A percentile compares a stretch with the other conserved stretches of the same genome.
These are phyloP conservation scores for Yponomeuta malinellus DNA, from an alignment of 2,888 invertebrate genomes.

Conservation along the genomic window DNA sequence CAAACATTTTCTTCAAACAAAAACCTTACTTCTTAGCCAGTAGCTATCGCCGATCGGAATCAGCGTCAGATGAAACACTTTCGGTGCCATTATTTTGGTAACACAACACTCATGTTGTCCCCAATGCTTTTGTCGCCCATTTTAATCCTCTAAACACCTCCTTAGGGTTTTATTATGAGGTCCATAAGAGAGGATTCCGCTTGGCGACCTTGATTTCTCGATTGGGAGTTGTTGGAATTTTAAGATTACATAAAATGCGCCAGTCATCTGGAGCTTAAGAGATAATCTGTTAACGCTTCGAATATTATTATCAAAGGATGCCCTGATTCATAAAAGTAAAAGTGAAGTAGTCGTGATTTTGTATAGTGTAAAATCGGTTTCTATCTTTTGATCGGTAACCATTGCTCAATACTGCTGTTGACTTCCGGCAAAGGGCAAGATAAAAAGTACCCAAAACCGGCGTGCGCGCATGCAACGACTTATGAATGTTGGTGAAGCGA, in stretches of 20 bases:
- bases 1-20: too few species aligned
- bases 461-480: too few species aligned
- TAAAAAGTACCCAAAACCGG: too few species aligned
- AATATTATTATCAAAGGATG: not conserved
- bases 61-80: conserved; percentile 52
- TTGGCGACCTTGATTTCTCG: not conserved
- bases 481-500: too few species aligned
- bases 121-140: conserved; percentile 1
- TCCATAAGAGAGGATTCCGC: not conserved
- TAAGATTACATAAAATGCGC: not conserved
- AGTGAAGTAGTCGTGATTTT: not conserved
- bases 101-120: conserved; percentile 39
- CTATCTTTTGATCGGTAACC: not conserved
- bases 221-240: not conserved
- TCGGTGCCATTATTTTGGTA: conserved; percentile 47
- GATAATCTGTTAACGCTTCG: not conserved
- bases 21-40: not conserved
- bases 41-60: conserved; percentile 22
- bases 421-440: too few species aligned
- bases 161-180: not conserved
- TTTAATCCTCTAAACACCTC: not conserved
- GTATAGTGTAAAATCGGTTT: not conserved
- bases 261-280: not conserved
- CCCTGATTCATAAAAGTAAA: not conserved
- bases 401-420: too few species aligned